These are phyloP conservation scores for Deroplatys truncata DNA, from an alignment of 2,888 invertebrate species.

Conservation along the genomic window DNA sequence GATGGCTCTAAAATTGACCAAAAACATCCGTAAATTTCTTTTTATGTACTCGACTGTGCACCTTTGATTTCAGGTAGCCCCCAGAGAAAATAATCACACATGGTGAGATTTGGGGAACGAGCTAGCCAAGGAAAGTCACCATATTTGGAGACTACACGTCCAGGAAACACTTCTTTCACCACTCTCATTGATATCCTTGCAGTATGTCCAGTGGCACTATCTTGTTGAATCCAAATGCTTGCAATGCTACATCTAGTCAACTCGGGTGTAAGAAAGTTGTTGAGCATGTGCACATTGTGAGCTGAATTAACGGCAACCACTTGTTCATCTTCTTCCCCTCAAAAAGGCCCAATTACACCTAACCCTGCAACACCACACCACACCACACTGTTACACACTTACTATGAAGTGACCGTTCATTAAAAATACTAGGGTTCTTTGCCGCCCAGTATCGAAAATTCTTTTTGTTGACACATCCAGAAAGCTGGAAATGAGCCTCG, in stretches of 20 bases:
- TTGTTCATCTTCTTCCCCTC: conserved; percentile 13
- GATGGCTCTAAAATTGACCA: too few species aligned
- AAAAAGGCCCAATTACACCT: conserved; percentile 23
- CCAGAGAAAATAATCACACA: neutral
- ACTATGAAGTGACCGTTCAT: conserved; percentile 13
- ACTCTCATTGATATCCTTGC: neutral
- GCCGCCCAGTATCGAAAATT: conserved; percentile 21
- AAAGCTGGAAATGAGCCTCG: neutral
- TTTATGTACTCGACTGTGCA: too few species aligned
- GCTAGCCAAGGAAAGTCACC: neutral
- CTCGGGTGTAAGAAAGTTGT: neutral
- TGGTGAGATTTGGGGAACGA: neutral
- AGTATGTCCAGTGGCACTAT: neutral
- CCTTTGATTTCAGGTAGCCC: conserved; percentile 1
- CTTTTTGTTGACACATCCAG: conserved; percentile 16
- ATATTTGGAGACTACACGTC: neutral
- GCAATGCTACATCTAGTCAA: neutral
- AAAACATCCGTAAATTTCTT: too few species aligned
- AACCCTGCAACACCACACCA: conserved; percentile 8
- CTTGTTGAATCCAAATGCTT: conserved; percentile 10
- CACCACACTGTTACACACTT: too few species aligned
- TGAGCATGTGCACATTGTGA: neutral
- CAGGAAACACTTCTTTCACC: neutral
- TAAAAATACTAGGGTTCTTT: neutral
- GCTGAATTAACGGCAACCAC: neutral